Evolutionary conservation across 2,888 invertebrate genomes (phyloP).

Genomic region (Laspeyria flexula): DNA sequence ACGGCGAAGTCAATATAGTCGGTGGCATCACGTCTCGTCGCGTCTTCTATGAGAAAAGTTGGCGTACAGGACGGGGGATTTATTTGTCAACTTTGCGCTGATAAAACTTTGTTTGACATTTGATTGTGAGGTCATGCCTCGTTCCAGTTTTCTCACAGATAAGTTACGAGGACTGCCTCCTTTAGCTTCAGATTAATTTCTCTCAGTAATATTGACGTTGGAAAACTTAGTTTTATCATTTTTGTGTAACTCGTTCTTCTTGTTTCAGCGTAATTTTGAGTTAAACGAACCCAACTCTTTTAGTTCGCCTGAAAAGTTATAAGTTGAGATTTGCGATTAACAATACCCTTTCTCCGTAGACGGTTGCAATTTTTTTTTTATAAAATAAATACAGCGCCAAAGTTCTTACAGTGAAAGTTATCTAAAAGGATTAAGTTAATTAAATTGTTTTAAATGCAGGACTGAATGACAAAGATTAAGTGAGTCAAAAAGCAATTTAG

Average conservation of each 20-base stretch:
- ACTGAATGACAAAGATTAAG: conserved; percentile 25
- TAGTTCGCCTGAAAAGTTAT: conserved; percentile 14
- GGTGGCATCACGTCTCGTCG: conserved; percentile 61
- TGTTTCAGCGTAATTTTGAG: conserved; percentile 29
- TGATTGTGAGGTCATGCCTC: conserved; percentile 79
- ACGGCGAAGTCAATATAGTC: conserved; percentile 43
- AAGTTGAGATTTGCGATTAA: background rate
- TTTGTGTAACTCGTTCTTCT: conserved; percentile 36
- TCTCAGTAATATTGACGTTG: conserved; percentile 52
- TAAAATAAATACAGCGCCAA: background rate
- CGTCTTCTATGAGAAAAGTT: conserved; percentile 78
- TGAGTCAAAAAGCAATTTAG: conserved; percentile 26
- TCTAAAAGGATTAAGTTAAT: conserved; percentile 7
- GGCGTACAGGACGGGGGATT: conserved; percentile 65
- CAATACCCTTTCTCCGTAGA: conserved; percentile 1
- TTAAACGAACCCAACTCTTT: conserved; percentile 29
- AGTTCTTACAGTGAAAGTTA: background rate
- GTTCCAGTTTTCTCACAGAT: conserved; percentile 60
- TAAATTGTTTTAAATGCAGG: conserved; percentile 11
- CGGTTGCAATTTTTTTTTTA: background rate
- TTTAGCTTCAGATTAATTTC: conserved; percentile 67
- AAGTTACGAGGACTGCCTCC: conserved; percentile 59
- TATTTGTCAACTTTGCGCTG: conserved; percentile 83
- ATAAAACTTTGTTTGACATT: conserved; percentile 84
- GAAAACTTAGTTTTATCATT: conserved; percentile 49